Percentiles rank a stretch among this genome's conserved stretches.
Conservation (phyloP, 1,140 invertebrate species). For the Pseudomyrmex flavicornis region DNA sequence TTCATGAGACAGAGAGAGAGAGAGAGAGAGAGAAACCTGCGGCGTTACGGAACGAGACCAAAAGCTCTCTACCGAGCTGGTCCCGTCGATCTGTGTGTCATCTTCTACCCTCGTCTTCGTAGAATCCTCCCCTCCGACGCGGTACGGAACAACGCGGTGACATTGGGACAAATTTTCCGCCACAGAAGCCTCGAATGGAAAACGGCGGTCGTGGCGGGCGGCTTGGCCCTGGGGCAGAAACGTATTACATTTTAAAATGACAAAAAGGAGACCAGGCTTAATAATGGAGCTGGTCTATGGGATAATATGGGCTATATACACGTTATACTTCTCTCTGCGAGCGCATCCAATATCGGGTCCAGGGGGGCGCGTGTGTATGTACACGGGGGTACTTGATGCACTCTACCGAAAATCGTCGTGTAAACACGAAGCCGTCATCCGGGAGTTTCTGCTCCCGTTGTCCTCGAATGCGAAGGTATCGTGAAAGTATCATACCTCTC, state of each 20-base stretch:
- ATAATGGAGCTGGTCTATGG: conserved; percentile 77
- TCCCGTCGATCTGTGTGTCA: conserved; percentile 48
- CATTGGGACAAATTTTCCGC: conserved; percentile 81
- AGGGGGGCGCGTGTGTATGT: conserved; percentile 12
- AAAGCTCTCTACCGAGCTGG: conserved; percentile 53
- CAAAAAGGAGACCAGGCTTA: conserved; percentile 76
- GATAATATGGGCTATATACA: conserved; percentile 75
- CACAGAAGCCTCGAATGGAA: conserved; percentile 77
- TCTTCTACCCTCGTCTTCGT: conserved; percentile 56
- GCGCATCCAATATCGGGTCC: conserved; percentile 65
- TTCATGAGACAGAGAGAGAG: neutral
- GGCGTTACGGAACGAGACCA: conserved; percentile 47
- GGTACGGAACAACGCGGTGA: conserved; percentile 56
- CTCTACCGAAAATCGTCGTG: conserved; percentile 79
- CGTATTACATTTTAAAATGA: conserved; percentile 82
- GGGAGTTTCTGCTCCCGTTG: conserved; percentile 21
- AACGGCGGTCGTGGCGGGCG: conserved; percentile 57
- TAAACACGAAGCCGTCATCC: conserved; percentile 73
- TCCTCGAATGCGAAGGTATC: conserved; percentile 53
- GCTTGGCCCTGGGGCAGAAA: conserved; percentile 68
- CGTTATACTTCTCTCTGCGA: conserved; percentile 51
- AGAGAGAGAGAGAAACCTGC: conserved; percentile 20
- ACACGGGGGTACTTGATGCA: conserved; percentile 71
- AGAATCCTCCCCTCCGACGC: conserved; percentile 8
- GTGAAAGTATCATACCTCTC: too few relatives aligned